Base-by-base conservation (phyloP, 2,113 vertebrate genomes). In the Etia nguti region DNA sequence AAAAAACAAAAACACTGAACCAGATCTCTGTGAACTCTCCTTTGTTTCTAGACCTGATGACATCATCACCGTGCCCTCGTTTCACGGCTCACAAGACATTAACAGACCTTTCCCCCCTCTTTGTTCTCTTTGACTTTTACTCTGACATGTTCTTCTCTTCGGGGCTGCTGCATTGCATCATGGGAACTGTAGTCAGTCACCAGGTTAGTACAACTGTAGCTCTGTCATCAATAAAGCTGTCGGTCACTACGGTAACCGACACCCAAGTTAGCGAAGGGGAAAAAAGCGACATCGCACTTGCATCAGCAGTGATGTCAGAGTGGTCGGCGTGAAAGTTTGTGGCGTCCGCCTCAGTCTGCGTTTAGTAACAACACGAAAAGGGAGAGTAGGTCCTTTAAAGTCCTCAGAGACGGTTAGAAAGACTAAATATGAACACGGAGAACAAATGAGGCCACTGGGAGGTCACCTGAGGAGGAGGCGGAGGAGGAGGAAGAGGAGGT, bases 171-270 rank as follows among this genome's bases (percentile, higher is more conserved):
- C 3, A 22, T 79, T 88, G 89, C 92, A 90, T 91, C 3, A 1
- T 92, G 90, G 89, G 86, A 75, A 84, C 73, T 89, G 81, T 36
- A 62, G 89, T 89, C 85, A 83, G 80, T 31, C 82, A 15, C 82
- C 48, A 7, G 75, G 90, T 93, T 91, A 92, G 89, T 90, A 89
- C 52, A 85, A 22, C 70, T 85, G 87, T 34, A 81, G 82, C 83
- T 87, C 86, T 86, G 82, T 86, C 62, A 38, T 85, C 83, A 80
- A 82, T 56, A 18, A 36, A 46, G 81, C 43, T 6, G 36, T 13
- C 3, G 48, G 84, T 90, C 75, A 41, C 83, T 50, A 34, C 2
- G 36, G 86, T 60, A 86, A 92, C 87, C 65, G 29, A 48, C 70
- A 36, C 20, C 87, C 31, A 52, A 82, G 80, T 91, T 89, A 90